A percentile compares a stretch with the other conserved stretches of the same genome.
Evolutionary conservation across 2,888 invertebrate species (phyloP).

Genomic region (Metallyticus violacea): DNA sequence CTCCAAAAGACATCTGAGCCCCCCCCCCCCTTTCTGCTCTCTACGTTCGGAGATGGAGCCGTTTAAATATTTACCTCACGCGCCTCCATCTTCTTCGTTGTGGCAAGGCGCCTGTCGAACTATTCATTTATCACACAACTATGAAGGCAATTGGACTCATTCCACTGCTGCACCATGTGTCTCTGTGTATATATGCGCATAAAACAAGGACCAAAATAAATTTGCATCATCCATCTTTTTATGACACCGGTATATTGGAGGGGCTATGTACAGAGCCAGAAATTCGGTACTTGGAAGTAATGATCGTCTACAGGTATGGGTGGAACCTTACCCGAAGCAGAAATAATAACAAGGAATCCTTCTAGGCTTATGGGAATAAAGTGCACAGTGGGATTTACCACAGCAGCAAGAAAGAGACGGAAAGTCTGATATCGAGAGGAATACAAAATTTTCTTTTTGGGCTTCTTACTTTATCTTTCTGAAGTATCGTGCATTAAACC

Average conservation of each 20-base stretch:
- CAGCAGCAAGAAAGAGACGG: neutral
- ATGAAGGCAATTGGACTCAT: neutral
- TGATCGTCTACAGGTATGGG: neutral
- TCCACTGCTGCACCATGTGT: neutral
- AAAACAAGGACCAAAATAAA: neutral
- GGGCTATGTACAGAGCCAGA: neutral
- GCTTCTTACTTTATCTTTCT: neutral
- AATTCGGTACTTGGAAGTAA: neutral
- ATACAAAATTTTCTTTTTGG: neutral
- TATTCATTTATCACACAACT: slow-evolving; percentile 9
- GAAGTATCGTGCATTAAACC: neutral
- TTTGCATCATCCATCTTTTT: neutral
- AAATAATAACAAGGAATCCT: neutral
- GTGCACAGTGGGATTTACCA: neutral
- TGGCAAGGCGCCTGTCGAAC: neutral
- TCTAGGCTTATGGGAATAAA: neutral
- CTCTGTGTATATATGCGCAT: neutral
- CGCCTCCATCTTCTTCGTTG: neutral
- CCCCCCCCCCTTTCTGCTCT: neutral
- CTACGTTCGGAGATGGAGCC: neutral
- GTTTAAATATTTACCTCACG: slow-evolving; percentile 18
- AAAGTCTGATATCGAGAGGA: too few species aligned
- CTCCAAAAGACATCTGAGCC: slow-evolving; percentile 7
- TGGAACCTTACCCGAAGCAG: neutral
- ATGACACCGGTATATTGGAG: neutral